These are phyloP conservation scores for Micromesistius poutassou DNA, from an alignment of 2,797 vertebrate species.

Conservation along the genomic window DNA sequence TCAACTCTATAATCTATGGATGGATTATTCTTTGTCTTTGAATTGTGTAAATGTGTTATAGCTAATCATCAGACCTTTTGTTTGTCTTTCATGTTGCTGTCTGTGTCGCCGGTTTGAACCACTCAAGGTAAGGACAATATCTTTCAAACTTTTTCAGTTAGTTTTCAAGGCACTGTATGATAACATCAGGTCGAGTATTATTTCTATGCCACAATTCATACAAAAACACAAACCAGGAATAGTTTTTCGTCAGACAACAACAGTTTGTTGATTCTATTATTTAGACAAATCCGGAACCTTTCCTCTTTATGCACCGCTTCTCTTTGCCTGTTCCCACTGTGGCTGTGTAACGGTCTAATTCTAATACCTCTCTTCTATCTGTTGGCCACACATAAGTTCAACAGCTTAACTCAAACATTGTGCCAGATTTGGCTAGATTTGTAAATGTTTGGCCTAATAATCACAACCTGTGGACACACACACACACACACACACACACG, in stretches of 20 bases:
- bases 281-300: neutral
- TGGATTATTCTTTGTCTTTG: neutral
- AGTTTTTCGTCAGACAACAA: neutral
- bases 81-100: conserved; percentile 21
- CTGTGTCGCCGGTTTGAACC: conserved; percentile 26
- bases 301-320: conserved; percentile 14
- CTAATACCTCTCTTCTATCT: conserved; percentile 58
- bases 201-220: neutral
- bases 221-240: neutral
- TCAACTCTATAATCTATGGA: neutral
- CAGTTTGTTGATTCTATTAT: neutral
- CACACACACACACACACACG: conserved; percentile 6
- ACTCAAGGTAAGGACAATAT: conserved; percentile 47
- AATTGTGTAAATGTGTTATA: neutral
- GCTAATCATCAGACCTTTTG: conserved; percentile 17
- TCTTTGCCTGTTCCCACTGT: conserved; percentile 29
- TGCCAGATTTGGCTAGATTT: conserved; percentile 37
- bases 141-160: conserved; percentile 7
- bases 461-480: conserved; percentile 6
- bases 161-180: neutral
- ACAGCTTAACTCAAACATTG: conserved; percentile 41
- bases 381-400: conserved; percentile 65
- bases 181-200: neutral
- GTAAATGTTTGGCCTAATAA: neutral
- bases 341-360: conserved; percentile 48